Percentiles rank a stretch among this genome's conserved stretches.
phyloP scores from a whole-genome alignment of 2,797 vertebrate genomes.

The Sternotherus odoratus region DNA sequence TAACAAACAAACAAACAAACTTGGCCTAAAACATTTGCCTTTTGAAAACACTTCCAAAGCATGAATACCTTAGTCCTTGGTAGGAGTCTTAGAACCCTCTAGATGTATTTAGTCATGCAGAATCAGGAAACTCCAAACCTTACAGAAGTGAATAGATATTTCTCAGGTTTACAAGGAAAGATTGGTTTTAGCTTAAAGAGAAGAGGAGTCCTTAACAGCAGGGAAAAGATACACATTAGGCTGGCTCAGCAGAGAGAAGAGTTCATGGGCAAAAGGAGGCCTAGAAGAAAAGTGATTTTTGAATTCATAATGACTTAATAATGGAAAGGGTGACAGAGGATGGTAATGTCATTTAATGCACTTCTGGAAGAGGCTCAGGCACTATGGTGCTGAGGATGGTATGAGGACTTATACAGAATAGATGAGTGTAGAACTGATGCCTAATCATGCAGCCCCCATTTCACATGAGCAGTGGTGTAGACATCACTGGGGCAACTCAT shows the following conservation, averaged over 20 bases:
- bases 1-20: background rate
- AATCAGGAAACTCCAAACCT: constrained; percentile 22
- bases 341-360: background rate
- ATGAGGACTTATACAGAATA: background rate
- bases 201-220: constrained; percentile 3
- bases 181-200: background rate
- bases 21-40: background rate
- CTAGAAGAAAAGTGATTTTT: background rate
- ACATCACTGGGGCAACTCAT: background rate
- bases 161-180: background rate
- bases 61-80: background rate
- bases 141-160: background rate
- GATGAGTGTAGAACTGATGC: background rate
- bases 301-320: background rate
- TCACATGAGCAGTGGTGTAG: background rate
- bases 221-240: background rate
- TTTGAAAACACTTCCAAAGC: constrained; percentile 8
- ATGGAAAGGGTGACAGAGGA: background rate
- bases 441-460: background rate
- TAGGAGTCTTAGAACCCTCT: background rate
- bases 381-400: background rate
- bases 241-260: rapidly evolving
- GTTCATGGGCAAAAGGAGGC: background rate
- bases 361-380: background rate
- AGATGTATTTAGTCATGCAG: constrained; percentile 24